Conservation (phyloP, 2,113 vertebrate species). For the Labrus mixtus region DNA sequence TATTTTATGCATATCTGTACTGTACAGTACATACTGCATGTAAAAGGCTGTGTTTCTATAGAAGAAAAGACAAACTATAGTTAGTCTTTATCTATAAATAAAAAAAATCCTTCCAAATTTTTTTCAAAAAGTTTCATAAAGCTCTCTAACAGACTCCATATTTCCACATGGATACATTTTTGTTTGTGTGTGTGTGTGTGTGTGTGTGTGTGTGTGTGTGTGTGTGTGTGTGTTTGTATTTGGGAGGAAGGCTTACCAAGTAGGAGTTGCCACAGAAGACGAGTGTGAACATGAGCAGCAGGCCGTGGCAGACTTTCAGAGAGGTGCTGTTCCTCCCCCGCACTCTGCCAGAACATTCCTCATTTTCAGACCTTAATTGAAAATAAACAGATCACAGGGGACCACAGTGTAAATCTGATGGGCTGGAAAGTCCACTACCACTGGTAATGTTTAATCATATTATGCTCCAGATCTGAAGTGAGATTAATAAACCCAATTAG, state of each 20-base stretch:
- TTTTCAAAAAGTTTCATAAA: neutral
- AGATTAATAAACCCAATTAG: conserved; percentile 83
- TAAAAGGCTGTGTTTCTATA: neutral
- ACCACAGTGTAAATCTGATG: conserved; percentile 75
- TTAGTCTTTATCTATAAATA: neutral
- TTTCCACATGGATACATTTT: neutral
- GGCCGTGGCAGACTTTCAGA: conserved; percentile 63
- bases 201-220: neutral
- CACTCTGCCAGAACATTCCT: conserved; percentile 66
- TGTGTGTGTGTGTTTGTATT: neutral
- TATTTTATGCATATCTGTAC: neutral
- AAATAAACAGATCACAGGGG: conserved; percentile 80
- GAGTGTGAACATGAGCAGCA: conserved; percentile 60
- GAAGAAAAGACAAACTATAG: neutral
- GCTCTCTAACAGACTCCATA: neutral
- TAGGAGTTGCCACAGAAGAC: conserved; percentile 40
- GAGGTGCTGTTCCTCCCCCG: conserved; percentile 49
- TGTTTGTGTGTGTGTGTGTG: conserved; percentile 5
- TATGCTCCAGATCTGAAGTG: conserved; percentile 68
- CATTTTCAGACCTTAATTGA: conserved; percentile 78
- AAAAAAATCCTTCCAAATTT: neutral
- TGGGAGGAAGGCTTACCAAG: conserved; percentile 4
- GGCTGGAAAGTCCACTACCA: conserved; percentile 76
- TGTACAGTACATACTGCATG: neutral
- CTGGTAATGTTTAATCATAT: conserved; percentile 77